Evolutionary conservation across 1,140 invertebrate species (phyloP).

Genomic region (Teleogryllus occipitalis): DNA sequence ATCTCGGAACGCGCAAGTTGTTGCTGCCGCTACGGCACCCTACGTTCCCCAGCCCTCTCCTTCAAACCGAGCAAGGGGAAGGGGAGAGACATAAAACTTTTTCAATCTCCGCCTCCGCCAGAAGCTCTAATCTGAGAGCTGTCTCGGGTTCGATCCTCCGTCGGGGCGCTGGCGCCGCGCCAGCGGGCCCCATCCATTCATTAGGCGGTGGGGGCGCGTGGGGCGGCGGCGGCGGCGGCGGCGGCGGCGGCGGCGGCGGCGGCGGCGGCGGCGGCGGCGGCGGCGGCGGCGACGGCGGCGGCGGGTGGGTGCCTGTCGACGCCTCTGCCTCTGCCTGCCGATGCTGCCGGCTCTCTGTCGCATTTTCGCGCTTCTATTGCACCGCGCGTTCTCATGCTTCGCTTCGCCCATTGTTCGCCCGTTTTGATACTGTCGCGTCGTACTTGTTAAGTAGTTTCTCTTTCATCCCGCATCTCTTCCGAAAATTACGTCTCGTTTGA

Average conservation of each 20-base stretch:
- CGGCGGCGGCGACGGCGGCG: too few relatives aligned
- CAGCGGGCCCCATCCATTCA: neutral
- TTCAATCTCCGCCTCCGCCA: neutral
- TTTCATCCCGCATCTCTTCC: too few relatives aligned
- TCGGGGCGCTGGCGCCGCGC: neutral
- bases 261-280: too few relatives aligned
- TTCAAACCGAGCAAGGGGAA: neutral
- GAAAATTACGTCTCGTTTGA: too few relatives aligned
- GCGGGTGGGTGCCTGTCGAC: neutral
- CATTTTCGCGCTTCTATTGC: neutral
- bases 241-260: too few relatives aligned
- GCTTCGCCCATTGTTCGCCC: too few relatives aligned
- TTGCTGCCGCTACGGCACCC: neutral
- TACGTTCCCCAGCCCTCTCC: neutral
- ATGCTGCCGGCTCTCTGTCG: neutral
- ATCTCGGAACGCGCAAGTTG: neutral
- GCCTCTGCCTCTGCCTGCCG: neutral
- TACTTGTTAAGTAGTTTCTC: too few relatives aligned
- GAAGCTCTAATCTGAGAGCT: neutral
- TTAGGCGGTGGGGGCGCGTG: neutral
- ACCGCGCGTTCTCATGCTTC: neutral
- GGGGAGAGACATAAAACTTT: neutral
- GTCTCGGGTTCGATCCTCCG: neutral
- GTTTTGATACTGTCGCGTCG: too few relatives aligned
- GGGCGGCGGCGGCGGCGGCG: too few relatives aligned